phyloP scores from a whole-genome alignment of 2,113 vertebrate species.

The Eptatretus burgeri region DNA sequence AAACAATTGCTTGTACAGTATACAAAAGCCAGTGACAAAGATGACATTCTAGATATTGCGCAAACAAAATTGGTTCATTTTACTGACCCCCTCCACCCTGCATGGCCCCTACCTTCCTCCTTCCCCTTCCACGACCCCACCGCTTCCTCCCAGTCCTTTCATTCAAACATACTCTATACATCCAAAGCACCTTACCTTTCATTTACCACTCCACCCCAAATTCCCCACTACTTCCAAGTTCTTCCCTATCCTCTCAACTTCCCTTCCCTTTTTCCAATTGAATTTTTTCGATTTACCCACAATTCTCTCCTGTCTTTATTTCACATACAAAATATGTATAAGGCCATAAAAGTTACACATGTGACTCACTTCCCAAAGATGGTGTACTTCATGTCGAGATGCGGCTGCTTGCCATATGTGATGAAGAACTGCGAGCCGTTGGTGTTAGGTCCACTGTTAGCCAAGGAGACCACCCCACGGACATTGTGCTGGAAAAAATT shows the following conservation, averaged over 20 bases:
- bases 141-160: too few species aligned
- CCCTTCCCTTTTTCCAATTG: background rate
- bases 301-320: background rate
- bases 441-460: conserved; percentile 74
- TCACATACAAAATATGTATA: background rate
- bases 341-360: background rate
- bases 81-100: too few species aligned
- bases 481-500: conserved; percentile 40
- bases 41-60: too few species aligned
- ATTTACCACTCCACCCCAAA: too few species aligned
- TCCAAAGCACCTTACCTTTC: too few species aligned
- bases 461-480: conserved; percentile 82
- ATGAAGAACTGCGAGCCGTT: conserved; percentile 87
- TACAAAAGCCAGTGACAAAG: too few species aligned
- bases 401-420: conserved; percentile 77
- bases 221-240: too few species aligned
- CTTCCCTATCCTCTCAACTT: background rate
- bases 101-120: too few species aligned
- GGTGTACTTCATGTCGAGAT: conserved; percentile 92
- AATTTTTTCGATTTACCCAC: background rate
- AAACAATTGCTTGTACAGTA: too few species aligned
- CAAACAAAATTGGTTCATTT: too few species aligned
- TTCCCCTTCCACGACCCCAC: too few species aligned
- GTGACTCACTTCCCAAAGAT: conserved; percentile 68
- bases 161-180: too few species aligned